Evolutionary conservation across 1,140 invertebrate genomes (phyloP).

Genomic region (Diprion similis): DNA sequence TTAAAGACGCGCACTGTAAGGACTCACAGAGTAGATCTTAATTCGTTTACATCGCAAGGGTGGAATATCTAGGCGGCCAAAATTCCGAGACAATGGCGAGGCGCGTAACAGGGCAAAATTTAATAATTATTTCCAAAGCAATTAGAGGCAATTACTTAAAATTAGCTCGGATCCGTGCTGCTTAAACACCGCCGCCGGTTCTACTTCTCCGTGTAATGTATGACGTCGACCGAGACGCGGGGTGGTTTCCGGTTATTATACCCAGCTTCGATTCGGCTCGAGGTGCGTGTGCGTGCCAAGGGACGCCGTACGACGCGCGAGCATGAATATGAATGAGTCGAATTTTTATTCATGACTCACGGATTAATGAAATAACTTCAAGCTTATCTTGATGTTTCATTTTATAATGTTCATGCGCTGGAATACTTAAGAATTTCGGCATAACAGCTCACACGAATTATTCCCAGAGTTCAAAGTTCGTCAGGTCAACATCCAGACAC

Average conservation of each 20-base stretch:
- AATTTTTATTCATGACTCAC: not conserved
- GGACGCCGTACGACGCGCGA: not conserved
- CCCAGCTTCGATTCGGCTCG: too few species aligned
- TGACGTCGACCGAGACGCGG: not conserved
- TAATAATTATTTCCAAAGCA: constrained; percentile 18
- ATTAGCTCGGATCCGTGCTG: constrained; percentile 13
- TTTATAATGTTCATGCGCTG: not conserved
- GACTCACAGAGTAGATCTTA: constrained; percentile 9
- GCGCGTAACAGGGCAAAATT: constrained; percentile 6
- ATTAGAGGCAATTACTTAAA: constrained; percentile 21
- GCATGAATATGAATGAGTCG: constrained; percentile 5
- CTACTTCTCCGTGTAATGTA: constrained; percentile 1
- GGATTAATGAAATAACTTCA: constrained; percentile 6
- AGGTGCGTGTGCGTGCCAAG: not conserved
- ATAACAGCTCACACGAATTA: not conserved
- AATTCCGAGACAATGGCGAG: not conserved
- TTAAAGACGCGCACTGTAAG: constrained; percentile 8
- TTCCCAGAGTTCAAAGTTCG: too few species aligned
- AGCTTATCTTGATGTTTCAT: constrained; percentile 5
- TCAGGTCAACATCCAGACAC: too few species aligned
- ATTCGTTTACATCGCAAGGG: constrained; percentile 19
- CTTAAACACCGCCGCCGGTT: constrained; percentile 8
- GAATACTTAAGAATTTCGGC: not conserved
- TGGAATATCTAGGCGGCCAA: not conserved
- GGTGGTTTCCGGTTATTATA: not conserved